These are phyloP conservation scores for Vultur gryphus DNA, from an alignment of 2,797 vertebrate species.

Conservation along the genomic window DNA sequence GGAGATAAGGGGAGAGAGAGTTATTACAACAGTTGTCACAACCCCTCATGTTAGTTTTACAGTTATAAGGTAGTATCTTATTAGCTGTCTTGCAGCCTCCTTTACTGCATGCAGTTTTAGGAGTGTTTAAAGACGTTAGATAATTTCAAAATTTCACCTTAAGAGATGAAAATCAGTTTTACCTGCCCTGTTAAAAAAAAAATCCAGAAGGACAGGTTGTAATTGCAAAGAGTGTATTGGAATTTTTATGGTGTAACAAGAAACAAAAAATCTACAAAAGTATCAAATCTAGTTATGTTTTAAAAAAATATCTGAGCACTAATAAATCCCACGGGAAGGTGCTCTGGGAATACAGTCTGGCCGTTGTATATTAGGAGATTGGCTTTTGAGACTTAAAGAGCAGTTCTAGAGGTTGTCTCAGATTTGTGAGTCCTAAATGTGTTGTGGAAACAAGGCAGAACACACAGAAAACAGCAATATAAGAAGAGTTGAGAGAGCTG, in stretches of 20 bases:
- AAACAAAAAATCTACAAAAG: not conserved
- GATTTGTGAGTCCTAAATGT: not conserved
- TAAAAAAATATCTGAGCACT: not conserved
- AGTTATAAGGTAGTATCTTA: not conserved
- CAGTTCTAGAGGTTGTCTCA: not conserved
- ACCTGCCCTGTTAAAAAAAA: not conserved
- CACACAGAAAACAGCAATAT: not conserved
- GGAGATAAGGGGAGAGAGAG: not conserved
- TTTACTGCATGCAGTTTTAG: not conserved
- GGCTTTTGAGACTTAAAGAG: not conserved
- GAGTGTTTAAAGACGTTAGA: not conserved
- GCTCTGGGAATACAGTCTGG: not conserved
- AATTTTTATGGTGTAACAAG: not conserved
- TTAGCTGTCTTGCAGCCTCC: not conserved
- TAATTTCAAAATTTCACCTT: not conserved
- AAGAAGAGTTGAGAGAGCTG: not conserved
- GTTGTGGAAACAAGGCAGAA: not conserved
- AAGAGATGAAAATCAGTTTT: not conserved
- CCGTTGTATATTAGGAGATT: not conserved
- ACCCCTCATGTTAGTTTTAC: not conserved
- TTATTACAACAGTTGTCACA: not conserved
- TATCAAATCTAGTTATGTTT: not conserved
- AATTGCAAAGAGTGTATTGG: not conserved
- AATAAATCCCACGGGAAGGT: not conserved
- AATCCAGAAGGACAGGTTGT: not conserved